These are phyloP conservation scores for Nomada hirtipes DNA, from an alignment of 2,888 invertebrate species.

Conservation along the genomic window DNA sequence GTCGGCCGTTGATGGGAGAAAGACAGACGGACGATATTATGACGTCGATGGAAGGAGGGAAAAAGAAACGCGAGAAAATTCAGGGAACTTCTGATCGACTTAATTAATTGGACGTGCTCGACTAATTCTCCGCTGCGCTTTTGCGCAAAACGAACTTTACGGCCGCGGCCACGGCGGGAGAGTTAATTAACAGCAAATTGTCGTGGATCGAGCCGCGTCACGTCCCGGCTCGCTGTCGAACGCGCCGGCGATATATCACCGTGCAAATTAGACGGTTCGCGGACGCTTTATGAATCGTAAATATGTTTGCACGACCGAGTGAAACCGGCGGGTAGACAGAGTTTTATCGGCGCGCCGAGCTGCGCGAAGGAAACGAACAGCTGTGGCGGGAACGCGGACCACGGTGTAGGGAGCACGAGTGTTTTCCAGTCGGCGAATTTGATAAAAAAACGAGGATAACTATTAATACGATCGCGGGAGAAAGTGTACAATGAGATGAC, in stretches of 20 bases:
- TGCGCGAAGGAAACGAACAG: slow-evolving; percentile 17
- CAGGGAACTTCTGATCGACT: neutral
- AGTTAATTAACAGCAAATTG: slow-evolving; percentile 62
- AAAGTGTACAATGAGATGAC: too few species aligned
- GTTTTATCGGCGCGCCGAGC: slow-evolving; percentile 36
- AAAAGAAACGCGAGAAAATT: slow-evolving; percentile 4
- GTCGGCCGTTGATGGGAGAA: slow-evolving; percentile 28
- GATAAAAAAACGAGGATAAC: too few species aligned
- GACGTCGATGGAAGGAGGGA: neutral
- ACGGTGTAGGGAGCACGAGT: too few species aligned
- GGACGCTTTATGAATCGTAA: slow-evolving; percentile 63
- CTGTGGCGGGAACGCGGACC: too few species aligned
- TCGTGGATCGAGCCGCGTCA: slow-evolving; percentile 40
- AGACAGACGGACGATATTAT: slow-evolving; percentile 7
- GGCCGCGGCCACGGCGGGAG: slow-evolving; percentile 2
- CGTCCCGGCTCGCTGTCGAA: slow-evolving; percentile 46
- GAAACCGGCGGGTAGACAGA: slow-evolving; percentile 46
- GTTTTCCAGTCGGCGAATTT: too few species aligned
- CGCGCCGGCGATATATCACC: slow-evolving; percentile 42
- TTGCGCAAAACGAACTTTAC: slow-evolving; percentile 52
- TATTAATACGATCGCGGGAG: too few species aligned
- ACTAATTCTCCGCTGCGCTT: slow-evolving; percentile 49
- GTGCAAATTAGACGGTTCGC: slow-evolving; percentile 44
- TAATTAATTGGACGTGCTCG: slow-evolving; percentile 65
- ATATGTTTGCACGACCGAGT: slow-evolving; percentile 52